Evolutionary conservation across 2,888 invertebrate genomes (phyloP).

Genomic region (Amphipyra tragopoginis): DNA sequence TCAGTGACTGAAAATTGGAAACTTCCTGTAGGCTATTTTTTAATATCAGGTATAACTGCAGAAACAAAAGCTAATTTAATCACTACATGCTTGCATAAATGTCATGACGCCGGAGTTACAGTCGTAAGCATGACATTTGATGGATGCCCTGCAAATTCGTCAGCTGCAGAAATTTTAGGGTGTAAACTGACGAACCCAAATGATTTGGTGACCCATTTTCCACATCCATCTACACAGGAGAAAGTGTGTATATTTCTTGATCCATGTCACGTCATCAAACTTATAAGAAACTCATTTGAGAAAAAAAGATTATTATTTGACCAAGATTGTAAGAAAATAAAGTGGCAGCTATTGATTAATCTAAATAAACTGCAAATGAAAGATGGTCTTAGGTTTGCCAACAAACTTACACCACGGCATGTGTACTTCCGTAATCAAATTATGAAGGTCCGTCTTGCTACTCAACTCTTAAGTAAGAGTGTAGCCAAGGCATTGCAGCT

Average conservation of each 20-base stretch:
- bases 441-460: constrained; percentile 41
- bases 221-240: constrained; percentile 43
- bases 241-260: constrained; percentile 52
- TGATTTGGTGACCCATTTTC: constrained; percentile 49
- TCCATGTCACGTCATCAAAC: constrained; percentile 51
- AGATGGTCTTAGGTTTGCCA: constrained; percentile 39
- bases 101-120: constrained; percentile 49
- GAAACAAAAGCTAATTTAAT: constrained; percentile 56
- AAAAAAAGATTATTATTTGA: constrained; percentile 37
- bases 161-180: constrained; percentile 48
- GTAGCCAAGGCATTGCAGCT: constrained; percentile 34
- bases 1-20: constrained; percentile 29
- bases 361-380: constrained; percentile 41
- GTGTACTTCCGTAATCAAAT: constrained; percentile 37
- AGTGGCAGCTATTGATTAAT: constrained; percentile 45
- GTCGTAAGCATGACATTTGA: constrained; percentile 56
- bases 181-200: constrained; percentile 32
- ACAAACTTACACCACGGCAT: constrained; percentile 33
- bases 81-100: constrained; percentile 51
- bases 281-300: constrained; percentile 53
- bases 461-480: constrained; percentile 31
- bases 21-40: constrained; percentile 33
- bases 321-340: constrained; percentile 24
- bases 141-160: constrained; percentile 50
- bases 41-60: constrained; percentile 15